Evolutionary conservation across 2,113 vertebrate species (phyloP).

Genomic region (Pan troglodytes): NHGRI_mPanTro3-v2.1_pri NC_072415.2:33091001-33091500

Average conservation of each 20-base stretch:
- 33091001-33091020: background rate
- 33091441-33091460: background rate
- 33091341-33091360: background rate
- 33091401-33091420: too few relatives aligned
- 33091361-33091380: background rate
- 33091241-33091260: background rate
- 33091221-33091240: background rate
- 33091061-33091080: background rate
- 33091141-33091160: background rate
- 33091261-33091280: conserved; percentile 35
- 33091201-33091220: background rate
- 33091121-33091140: background rate
- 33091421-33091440: rapidly evolving
- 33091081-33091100: background rate
- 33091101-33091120: background rate
- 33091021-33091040: background rate
- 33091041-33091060: background rate
- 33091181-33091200: background rate
- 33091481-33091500: background rate
- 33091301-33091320: background rate
- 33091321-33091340: rapidly evolving
- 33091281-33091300: background rate
- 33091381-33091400: background rate
- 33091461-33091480: background rate
- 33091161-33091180: background rate